Evolutionary conservation across 2,797 vertebrate genomes (phyloP), one percentile per base, ranked within the genome.

Genomic region (Nannoperca obscura): DNA sequence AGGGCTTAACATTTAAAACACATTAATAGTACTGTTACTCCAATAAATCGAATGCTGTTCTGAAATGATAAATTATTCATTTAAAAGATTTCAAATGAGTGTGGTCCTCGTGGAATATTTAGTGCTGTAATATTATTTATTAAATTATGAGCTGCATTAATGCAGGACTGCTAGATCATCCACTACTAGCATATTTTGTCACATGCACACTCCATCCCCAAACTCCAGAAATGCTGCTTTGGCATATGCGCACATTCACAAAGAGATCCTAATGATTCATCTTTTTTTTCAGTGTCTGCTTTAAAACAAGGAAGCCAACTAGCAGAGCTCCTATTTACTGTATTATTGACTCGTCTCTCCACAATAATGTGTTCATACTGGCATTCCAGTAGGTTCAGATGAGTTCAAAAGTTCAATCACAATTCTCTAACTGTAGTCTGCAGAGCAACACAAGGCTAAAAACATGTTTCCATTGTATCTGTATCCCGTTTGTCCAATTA

Each of bases 381-480:
- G 71, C 20, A 52, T 76, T 71, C 53, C 49, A 74, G 53, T 54
- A 71, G 65, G 76, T 70, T 65, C 66, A n/a, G 55, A 53, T 40
- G 76, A 80, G 81, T 86, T 91, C 82, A 91, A 71, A 65, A 84
- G 85, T 89, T 89, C 85, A 86, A 15, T 44, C 50, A 53, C 22
- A 2, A 34, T 52, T 68, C 46, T 64, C 34, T 17, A 42, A 53
- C 61, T 58, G 34, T 38, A 72, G 62, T 57, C 44, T 52, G 38
- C 1, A 13, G 17, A 76, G 65, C 27, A 42, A 40, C 63, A 76
- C 38, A 7, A 14, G 49, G 62, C 8, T 46, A 32, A 46, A 78
- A 49, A 82, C 55, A 59, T 19, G 12, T 53, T 61, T 81, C 76
- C 65, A 27, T 27, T 27, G 24, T 68, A 67, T 60, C 63, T 52